Evolutionary conservation across 1,140 invertebrate species (phyloP).

Genomic region (Drosophila mauritiana): DNA sequence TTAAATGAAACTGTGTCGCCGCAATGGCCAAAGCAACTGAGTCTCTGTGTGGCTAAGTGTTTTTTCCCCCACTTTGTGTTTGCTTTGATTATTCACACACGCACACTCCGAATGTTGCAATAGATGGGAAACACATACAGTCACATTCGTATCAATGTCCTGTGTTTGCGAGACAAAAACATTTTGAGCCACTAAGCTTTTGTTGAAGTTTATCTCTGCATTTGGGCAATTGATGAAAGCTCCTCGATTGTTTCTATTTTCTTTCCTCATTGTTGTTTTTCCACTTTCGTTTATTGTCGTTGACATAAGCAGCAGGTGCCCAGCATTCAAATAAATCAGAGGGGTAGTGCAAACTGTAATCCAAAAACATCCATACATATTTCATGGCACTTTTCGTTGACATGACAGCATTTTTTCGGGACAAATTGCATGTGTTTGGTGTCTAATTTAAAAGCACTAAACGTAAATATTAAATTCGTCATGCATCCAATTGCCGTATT

Average conservation of each 20-base stretch:
- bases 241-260: constrained; percentile 38
- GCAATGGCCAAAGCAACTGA: constrained; percentile 60
- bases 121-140: constrained; percentile 27
- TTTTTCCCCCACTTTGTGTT: constrained; percentile 47
- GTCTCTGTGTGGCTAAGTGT: constrained; percentile 18
- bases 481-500: no score
- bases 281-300: constrained; percentile 49
- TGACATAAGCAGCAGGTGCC: constrained; percentile 59
- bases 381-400: constrained; percentile 37
- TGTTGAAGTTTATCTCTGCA: constrained; percentile 79
- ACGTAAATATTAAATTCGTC: constrained; percentile 5
- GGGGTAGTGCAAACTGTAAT: constrained; percentile 25
- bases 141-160: constrained; percentile 50
- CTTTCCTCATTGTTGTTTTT: constrained; percentile 14
- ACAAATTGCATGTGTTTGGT: constrained; percentile 28
- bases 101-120: constrained; percentile 34
- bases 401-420: constrained; percentile 28
- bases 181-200: constrained; percentile 78
- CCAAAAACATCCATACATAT: constrained; percentile 47
- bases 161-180: constrained; percentile 70
- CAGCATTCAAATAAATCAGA: constrained; percentile 65
- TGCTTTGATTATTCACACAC: constrained; percentile 72
- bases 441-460: constrained; percentile 23
- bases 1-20: constrained; percentile 76
- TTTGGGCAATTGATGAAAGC: constrained; percentile 73